Evolutionary conservation across 2,113 vertebrate species (phyloP).

Genomic region (Peromyscus maniculatus): DNA sequence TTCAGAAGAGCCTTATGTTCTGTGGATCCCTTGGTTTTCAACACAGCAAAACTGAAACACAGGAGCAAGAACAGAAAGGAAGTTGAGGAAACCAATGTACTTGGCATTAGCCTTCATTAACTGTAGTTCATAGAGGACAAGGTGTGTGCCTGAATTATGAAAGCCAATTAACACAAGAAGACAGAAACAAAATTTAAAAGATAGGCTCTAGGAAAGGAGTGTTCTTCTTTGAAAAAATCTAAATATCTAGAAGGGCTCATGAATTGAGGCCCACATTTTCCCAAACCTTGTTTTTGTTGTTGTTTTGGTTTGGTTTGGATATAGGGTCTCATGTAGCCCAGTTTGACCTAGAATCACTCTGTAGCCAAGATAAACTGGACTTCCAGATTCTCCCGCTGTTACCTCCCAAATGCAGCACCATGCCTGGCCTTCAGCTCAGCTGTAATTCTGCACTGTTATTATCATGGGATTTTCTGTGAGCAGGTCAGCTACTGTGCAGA

Average conservation of each 20-base stretch:
- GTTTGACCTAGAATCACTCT: not conserved
- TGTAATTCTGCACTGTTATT: not conserved
- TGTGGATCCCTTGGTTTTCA: not conserved
- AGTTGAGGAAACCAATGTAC: not conserved
- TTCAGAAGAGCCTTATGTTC: not conserved
- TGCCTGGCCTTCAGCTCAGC: not conserved
- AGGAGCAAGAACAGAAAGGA: slow-evolving; percentile 4
- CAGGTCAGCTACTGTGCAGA: too few relatives aligned
- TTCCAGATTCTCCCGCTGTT: not conserved
- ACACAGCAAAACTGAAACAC: not conserved
- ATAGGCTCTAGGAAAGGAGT: not conserved
- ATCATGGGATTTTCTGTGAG: not conserved
- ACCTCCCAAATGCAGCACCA: not conserved
- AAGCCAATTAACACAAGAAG: not conserved
- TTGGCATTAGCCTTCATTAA: not conserved
- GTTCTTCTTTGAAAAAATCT: slow-evolving; percentile 3
- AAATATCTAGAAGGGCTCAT: not conserved
- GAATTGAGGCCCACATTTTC: not conserved
- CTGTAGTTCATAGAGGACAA: not conserved
- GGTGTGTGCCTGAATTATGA: not conserved
- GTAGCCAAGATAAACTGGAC: not conserved
- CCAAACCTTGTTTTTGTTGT: not conserved
- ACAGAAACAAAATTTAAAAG: not conserved
- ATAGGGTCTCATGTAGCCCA: not conserved
- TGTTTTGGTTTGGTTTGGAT: not conserved